Evolutionary conservation across 1,140 invertebrate species (phyloP).

Genomic region (Scaptomyza montana): DNA sequence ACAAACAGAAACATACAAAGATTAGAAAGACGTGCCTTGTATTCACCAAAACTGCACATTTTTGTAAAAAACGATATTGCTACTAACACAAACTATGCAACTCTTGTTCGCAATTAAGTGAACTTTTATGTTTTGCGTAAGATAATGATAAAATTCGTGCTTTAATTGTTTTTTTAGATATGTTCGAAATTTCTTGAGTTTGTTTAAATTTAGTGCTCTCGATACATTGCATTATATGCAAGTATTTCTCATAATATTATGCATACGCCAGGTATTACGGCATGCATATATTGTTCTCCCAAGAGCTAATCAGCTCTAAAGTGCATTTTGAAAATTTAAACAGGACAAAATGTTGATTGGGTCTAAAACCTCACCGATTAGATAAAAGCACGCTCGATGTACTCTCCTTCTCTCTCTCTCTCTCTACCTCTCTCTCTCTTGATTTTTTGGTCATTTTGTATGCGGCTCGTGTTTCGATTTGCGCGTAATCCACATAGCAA

Average conservation of each 20-base stretch:
- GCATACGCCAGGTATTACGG: constrained; percentile 29
- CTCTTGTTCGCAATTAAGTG: background rate
- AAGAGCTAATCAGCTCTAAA: constrained; percentile 16
- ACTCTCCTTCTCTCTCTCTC: background rate
- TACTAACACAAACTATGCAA: background rate
- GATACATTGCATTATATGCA: too few species aligned
- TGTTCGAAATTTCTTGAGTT: too few species aligned
- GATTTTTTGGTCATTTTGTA: constrained; percentile 50
- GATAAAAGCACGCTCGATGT: background rate
- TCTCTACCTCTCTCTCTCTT: background rate
- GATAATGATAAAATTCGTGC: too few species aligned
- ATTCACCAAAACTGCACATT: constrained; percentile 13
- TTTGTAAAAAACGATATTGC: background rate
- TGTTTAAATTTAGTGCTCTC: too few species aligned
- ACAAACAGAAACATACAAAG: constrained; percentile 15
- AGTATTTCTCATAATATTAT: constrained; percentile 14
- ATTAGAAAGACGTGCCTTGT: background rate
- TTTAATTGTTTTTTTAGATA: too few species aligned
- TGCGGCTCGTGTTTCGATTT: constrained; percentile 61
- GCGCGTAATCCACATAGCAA: constrained; percentile 50
- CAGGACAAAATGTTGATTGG: constrained; percentile 35
- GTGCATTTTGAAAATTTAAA: constrained; percentile 33
- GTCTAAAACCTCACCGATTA: constrained; percentile 25
- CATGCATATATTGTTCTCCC: background rate
- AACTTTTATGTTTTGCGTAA: background rate